phyloP scores from a whole-genome alignment of 2,113 vertebrate species.

The Nymphicus hollandicus region DNA sequence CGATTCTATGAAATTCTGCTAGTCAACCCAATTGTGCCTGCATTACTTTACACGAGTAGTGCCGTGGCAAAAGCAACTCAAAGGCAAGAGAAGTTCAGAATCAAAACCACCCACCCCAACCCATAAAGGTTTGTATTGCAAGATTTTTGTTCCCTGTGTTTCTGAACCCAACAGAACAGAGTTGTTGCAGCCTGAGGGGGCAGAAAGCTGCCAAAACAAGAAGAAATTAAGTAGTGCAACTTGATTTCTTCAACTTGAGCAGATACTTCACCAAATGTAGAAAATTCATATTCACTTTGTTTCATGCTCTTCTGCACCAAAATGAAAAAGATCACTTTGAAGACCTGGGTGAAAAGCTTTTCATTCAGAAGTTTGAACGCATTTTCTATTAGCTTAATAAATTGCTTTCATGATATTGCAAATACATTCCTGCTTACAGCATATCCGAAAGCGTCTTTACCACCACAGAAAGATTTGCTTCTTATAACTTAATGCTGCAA shows the following conservation, averaged over 20 bases:
- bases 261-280: constrained; percentile 34
- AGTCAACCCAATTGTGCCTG: not conserved
- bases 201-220: not conserved
- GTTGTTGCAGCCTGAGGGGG: constrained; percentile 30
- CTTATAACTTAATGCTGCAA: not conserved
- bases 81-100: not conserved
- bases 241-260: constrained; percentile 35
- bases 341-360: not conserved
- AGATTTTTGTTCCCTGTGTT: not conserved
- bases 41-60: not conserved
- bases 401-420: not conserved
- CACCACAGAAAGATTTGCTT: not conserved
- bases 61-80: not conserved
- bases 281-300: constrained; percentile 31
- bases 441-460: not conserved
- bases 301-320: not conserved
- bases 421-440: not conserved
- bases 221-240: constrained; percentile 42
- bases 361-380: not conserved
- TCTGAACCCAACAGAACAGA: not conserved
- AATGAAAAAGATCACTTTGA: not conserved
- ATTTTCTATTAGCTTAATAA: not conserved
- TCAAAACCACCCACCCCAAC: not conserved
- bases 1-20: not conserved
- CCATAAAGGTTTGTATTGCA: not conserved